A percentile compares a stretch with the other conserved stretches of the same genome.
These are phyloP conservation scores for Macroramphosus scolopax DNA, from an alignment of 2,797 vertebrate genomes.

Conservation along the genomic window DNA sequence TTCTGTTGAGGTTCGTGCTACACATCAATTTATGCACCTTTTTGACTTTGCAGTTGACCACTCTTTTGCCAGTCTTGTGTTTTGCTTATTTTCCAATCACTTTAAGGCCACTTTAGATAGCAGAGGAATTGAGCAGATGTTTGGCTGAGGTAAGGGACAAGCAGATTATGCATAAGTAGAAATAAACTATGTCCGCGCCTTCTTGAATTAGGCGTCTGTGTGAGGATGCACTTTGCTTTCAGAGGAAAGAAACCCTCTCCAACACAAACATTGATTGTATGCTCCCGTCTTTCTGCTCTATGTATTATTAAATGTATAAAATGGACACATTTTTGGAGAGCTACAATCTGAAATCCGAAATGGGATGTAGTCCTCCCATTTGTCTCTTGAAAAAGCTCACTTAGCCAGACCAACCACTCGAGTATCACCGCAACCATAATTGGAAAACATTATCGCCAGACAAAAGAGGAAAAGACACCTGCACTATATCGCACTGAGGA, in stretches of 20 bases:
- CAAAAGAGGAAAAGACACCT: conserved; percentile 35
- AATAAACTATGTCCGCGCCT: conserved; percentile 21
- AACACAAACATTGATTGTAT: conserved; percentile 28
- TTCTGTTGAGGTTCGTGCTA: conserved; percentile 20
- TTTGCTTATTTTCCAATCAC: conserved; percentile 13
- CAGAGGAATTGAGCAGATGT: conserved; percentile 9
- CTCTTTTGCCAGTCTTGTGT: conserved; percentile 24
- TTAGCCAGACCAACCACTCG: conserved; percentile 15
- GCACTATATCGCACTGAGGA: too few species aligned
- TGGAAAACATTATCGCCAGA: conserved; percentile 14
- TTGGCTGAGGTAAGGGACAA: conserved; percentile 25
- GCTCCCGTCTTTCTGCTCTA: conserved; percentile 18
- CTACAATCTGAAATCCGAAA: conserved; percentile 29
- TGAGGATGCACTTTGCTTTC: conserved; percentile 9
- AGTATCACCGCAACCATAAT: conserved; percentile 28
- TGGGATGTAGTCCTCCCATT: conserved; percentile 24
- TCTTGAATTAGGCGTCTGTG: conserved; percentile 27
- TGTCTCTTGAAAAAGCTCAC: conserved; percentile 35
- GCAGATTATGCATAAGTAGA: conserved; percentile 30
- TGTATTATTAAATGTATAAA: too few species aligned
- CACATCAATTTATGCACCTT: conserved; percentile 24
- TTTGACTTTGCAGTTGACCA: conserved; percentile 18
- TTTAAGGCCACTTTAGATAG: conserved; percentile 19
- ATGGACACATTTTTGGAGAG: too few species aligned
- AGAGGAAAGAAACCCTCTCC: too few species aligned